Percentiles rank a stretch among this genome's conserved stretches.
Evolutionary conservation across 2,888 invertebrate species (phyloP).

Genomic region (Leistus spinibarbis): DNA sequence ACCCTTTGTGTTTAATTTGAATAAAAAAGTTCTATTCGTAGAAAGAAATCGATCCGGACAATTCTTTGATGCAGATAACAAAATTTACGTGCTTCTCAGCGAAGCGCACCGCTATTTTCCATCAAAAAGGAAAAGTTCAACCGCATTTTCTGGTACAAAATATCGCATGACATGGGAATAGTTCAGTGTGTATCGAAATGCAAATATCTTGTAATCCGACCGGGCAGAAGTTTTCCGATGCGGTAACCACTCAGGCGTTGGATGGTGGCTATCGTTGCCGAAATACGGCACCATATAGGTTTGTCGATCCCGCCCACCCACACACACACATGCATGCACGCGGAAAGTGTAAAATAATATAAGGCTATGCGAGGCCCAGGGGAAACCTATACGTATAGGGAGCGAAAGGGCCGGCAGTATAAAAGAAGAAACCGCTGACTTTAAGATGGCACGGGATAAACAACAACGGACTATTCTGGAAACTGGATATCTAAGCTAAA

Average conservation of each 20-base stretch:
- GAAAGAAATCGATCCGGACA: conserved; percentile 26
- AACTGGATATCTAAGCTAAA: conserved; percentile 26
- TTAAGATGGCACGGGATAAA: conserved; percentile 12
- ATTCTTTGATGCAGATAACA: conserved; percentile 30
- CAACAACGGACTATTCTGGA: not conserved
- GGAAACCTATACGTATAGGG: not conserved
- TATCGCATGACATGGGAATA: conserved; percentile 30
- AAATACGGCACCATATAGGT: not conserved
- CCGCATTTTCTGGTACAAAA: conserved; percentile 16
- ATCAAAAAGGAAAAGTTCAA: conserved; percentile 23
- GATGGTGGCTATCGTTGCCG: not conserved
- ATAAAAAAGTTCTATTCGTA: not conserved
- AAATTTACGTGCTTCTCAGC: conserved; percentile 24
- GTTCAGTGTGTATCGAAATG: conserved; percentile 34
- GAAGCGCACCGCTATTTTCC: conserved; percentile 13
- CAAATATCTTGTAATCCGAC: conserved; percentile 35
- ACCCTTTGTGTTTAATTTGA: no score
- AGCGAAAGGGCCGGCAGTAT: conserved; percentile 4
- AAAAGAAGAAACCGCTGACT: conserved; percentile 15
- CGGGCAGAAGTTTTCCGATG: conserved; percentile 3
- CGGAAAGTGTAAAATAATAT: conserved; percentile 21
- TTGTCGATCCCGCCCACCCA: not conserved
- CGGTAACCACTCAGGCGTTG: not conserved
- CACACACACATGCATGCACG: not conserved
- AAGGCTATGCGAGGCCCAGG: not conserved